These are phyloP conservation scores for Pandemis heparana DNA, from an alignment of 2,888 invertebrate species.

Conservation along the genomic window DNA sequence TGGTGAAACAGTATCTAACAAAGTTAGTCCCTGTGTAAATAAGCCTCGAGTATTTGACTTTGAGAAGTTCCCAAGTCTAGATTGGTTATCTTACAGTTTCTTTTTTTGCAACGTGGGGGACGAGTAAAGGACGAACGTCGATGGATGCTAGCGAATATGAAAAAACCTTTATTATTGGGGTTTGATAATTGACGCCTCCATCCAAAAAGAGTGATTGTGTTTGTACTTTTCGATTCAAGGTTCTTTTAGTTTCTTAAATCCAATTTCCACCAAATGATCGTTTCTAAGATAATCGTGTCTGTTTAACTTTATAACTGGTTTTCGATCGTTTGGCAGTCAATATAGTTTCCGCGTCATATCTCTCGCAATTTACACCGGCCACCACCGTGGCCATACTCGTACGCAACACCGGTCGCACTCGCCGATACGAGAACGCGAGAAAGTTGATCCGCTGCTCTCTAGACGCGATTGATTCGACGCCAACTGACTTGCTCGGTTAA, in stretches of 20 bases:
- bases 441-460: constrained; percentile 79
- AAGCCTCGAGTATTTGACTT: constrained; percentile 30
- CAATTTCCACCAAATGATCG: background rate
- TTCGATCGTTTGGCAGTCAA: constrained; percentile 4
- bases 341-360: constrained; percentile 26
- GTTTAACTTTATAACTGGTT: background rate
- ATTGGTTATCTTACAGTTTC: constrained; percentile 28
- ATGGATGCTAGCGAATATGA: constrained; percentile 20
- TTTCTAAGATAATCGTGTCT: background rate
- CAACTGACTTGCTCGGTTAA: constrained; percentile 53
- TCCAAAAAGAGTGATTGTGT: constrained; percentile 3
- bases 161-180: constrained; percentile 5
- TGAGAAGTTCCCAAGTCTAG: constrained; percentile 34
- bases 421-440: constrained; percentile 75
- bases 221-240: background rate
- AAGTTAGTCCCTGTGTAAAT: constrained; percentile 20
- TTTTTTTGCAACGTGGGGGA: constrained; percentile 22
- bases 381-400: constrained; percentile 46
- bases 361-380: constrained; percentile 26
- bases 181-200: constrained; percentile 2
- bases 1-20: constrained; percentile 16
- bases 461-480: constrained; percentile 67
- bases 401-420: constrained; percentile 57
- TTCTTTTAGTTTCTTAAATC: background rate
- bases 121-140: constrained; percentile 24